Evolutionary conservation across 2,113 vertebrate genomes (phyloP).

Genomic region (Gasterosteus aculeatus): DNA sequence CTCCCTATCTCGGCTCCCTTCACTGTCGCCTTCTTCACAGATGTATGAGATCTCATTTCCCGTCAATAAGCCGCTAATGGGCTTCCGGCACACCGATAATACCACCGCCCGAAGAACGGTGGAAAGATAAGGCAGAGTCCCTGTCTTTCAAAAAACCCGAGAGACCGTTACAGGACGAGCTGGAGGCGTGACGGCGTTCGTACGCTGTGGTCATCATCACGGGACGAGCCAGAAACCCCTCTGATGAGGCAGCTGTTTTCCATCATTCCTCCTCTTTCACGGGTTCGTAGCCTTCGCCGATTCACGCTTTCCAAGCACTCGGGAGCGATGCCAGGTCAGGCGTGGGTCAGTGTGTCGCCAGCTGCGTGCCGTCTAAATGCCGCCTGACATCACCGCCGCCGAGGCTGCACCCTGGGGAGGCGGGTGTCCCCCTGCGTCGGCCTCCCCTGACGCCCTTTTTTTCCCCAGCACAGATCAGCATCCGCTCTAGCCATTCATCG

Average conservation of each 20-base stretch:
- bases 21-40: slow-evolving; percentile 46
- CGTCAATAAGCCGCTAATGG: slow-evolving; percentile 79
- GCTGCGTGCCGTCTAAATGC: neutral
- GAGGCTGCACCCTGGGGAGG: slow-evolving; percentile 26
- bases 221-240: neutral
- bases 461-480: slow-evolving; percentile 59
- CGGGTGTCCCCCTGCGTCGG: slow-evolving; percentile 44
- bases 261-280: neutral
- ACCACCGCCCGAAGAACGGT: slow-evolving; percentile 55
- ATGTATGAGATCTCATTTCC: slow-evolving; percentile 73
- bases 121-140: slow-evolving; percentile 69
- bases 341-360: slow-evolving; percentile 6
- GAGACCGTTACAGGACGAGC: slow-evolving; percentile 56
- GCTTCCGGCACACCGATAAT: slow-evolving; percentile 66
- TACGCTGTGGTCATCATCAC: neutral
- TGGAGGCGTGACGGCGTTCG: slow-evolving; percentile 20
- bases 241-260: slow-evolving; percentile 19
- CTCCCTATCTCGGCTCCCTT: slow-evolving; percentile 20
- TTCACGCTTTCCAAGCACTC: slow-evolving; percentile 17
- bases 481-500: slow-evolving; percentile 59
- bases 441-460: slow-evolving; percentile 49
- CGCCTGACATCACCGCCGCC: slow-evolving; percentile 1
- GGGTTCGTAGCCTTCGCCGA: slow-evolving; percentile 10
- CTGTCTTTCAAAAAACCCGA: slow-evolving; percentile 44
- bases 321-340: slow-evolving; percentile 1